Evolutionary conservation across 2,888 invertebrate genomes (phyloP).

Genomic region (Nephrotoma guestfalica): DNA sequence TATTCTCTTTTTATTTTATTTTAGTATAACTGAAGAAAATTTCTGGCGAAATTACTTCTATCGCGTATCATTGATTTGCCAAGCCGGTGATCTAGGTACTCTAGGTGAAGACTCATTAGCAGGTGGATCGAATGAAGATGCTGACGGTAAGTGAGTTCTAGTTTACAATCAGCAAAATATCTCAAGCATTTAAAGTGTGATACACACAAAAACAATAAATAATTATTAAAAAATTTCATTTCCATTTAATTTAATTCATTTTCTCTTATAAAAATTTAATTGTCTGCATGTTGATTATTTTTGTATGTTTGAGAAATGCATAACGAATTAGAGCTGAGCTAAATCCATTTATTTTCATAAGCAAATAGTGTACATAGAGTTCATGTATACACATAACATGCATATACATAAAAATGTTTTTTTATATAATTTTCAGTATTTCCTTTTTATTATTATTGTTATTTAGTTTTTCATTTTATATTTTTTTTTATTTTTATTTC

Average conservation of each 20-base stretch:
- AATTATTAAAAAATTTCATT: not conserved
- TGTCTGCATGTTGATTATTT: not conserved
- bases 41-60: constrained; percentile 99
- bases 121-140: constrained; percentile 33
- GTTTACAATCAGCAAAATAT: not conserved
- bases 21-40: constrained; percentile 85
- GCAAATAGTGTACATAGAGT: not conserved
- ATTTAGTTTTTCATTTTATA: not conserved
- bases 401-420: not conserved
- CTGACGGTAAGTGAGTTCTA: constrained; percentile 15
- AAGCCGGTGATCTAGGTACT: constrained; percentile 65
- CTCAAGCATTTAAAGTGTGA: not conserved
- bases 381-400: not conserved
- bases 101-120: constrained; percentile 29
- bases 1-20: too few species aligned
- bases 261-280: not conserved
- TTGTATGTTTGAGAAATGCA: not conserved
- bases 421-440: not conserved
- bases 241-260: not conserved
- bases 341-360: not conserved
- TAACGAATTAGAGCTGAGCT: not conserved
- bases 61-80: constrained; percentile 94
- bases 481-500: not conserved
- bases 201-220: not conserved
- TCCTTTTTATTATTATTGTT: not conserved